Evolutionary conservation across 2,888 invertebrate species (phyloP).

Genomic region (Melitaea athalia): DNA sequence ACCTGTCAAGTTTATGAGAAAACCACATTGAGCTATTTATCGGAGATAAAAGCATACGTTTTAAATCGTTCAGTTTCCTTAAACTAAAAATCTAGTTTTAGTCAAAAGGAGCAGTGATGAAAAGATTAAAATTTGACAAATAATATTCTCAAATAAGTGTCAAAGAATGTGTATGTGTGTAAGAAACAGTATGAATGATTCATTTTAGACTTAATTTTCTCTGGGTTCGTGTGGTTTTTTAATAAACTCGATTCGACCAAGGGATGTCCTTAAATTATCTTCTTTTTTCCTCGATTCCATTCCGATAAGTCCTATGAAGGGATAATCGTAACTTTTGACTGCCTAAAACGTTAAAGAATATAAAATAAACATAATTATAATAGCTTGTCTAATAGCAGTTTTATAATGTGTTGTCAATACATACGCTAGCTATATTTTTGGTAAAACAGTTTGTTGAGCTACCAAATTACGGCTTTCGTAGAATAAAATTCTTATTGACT

Average conservation of each 20-base stretch:
- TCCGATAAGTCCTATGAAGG: not conserved
- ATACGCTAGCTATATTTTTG: not conserved
- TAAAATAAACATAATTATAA: not conserved
- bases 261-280: slow-evolving; percentile 40
- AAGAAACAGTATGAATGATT: not conserved
- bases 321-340: not conserved
- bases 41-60: not conserved
- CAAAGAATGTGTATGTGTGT: too few relatives aligned
- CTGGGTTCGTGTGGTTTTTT: slow-evolving; percentile 9
- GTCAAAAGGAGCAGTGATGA: not conserved
- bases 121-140: not conserved
- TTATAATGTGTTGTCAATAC: not conserved
- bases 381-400: not conserved
- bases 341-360: not conserved
- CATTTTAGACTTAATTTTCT: not conserved
- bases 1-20: slow-evolving; percentile 19
- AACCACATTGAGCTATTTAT: slow-evolving; percentile 4
- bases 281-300: slow-evolving; percentile 19
- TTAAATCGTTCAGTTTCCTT: not conserved
- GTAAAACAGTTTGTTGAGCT: not conserved
- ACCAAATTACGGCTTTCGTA: not conserved
- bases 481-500: not conserved
- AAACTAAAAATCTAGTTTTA: slow-evolving; percentile 6
- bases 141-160: too few relatives aligned
- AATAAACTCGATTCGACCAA: slow-evolving; percentile 16